Conservation (phyloP, 2,888 invertebrate species). For the Alviniconcha strummeri region DNA sequence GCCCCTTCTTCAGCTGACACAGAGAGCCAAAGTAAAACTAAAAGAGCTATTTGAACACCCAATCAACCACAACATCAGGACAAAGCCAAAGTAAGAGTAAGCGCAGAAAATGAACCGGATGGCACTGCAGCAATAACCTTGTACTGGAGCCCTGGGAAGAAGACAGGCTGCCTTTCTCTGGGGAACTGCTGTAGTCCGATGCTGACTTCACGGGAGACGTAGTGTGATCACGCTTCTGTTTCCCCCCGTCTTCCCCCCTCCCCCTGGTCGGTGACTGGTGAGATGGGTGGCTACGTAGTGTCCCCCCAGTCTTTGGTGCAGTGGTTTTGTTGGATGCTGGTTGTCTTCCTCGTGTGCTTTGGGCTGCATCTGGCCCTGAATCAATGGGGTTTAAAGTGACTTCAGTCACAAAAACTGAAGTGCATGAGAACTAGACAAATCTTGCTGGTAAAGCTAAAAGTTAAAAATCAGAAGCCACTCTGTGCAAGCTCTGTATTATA, state of each 20-base stretch:
- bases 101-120: no score
- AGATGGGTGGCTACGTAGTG: not conserved
- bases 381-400: not conserved
- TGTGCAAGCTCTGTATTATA: no score
- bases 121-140: slow-evolving; percentile 35
- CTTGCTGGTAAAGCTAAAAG: no score
- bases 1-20: no score
- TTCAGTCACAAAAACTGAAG: no score
- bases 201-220: not conserved
- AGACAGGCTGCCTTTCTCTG: slow-evolving; percentile 35
- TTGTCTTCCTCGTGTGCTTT: not conserved
- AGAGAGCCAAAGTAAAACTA: no score
- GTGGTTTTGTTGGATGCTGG: not conserved
- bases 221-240: not conserved
- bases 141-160: slow-evolving; percentile 47
- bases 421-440: no score
- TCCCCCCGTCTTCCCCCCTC: not conserved
- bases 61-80: no score
- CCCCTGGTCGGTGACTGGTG: not conserved
- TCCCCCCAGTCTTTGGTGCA: not conserved
- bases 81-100: no score
- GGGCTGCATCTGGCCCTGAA: not conserved
- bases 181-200: slow-evolving; percentile 24
- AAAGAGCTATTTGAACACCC: no score
- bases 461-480: no score